Evolutionary conservation across 2,797 vertebrate species (phyloP).

Genomic region (Amblyraja radiata): DNA sequence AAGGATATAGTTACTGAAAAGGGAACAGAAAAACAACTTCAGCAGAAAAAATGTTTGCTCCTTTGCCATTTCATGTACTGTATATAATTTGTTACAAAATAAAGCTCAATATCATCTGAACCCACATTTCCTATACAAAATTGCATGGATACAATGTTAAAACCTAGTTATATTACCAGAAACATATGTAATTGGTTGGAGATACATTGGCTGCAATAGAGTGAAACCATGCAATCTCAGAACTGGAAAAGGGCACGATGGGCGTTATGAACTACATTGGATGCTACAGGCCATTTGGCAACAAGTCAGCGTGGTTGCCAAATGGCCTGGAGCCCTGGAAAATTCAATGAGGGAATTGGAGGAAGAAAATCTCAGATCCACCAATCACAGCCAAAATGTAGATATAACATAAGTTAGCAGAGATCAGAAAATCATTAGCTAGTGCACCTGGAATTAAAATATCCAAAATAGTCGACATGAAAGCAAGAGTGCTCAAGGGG

Average conservation of each 20-base stretch:
- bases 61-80: not conserved
- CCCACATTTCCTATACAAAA: too few relatives aligned
- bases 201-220: not conserved
- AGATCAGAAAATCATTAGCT: not conserved
- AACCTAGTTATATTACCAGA: not conserved
- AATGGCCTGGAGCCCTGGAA: too few relatives aligned
- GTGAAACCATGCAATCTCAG: too few relatives aligned
- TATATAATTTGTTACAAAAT: not conserved
- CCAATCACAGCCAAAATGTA: not conserved
- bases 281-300: too few relatives aligned
- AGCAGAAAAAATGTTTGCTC: not conserved
- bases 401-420: not conserved
- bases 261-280: too few relatives aligned
- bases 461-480: too few relatives aligned
- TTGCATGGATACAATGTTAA: too few relatives aligned
- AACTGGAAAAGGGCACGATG: too few relatives aligned
- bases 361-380: not conserved
- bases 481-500: too few relatives aligned
- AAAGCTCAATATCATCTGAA: not conserved
- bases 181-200: not conserved
- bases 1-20: not conserved
- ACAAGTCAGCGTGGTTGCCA: too few relatives aligned
- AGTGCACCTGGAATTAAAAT: too few relatives aligned
- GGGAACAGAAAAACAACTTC: not conserved
- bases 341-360: not conserved